phyloP scores from a whole-genome alignment of 2,113 vertebrate species.

The Triplophysa tibetana region DNA sequence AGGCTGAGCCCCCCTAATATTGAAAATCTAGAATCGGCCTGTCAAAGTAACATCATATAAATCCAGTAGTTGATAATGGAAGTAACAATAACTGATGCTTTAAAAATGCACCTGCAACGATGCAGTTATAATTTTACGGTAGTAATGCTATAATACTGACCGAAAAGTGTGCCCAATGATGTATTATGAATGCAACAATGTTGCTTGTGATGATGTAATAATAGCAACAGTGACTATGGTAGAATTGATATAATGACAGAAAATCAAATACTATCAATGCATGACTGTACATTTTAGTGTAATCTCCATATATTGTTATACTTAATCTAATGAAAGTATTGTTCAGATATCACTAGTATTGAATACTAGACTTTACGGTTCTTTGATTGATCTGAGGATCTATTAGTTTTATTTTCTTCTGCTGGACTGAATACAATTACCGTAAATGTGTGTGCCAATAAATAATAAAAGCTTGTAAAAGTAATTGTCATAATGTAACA shows the following conservation, averaged over 20 bases:
- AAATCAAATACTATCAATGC: neutral
- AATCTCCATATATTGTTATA: neutral
- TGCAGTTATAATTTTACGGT: neutral
- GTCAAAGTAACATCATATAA: neutral
- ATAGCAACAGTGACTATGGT: neutral
- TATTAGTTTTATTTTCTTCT: neutral
- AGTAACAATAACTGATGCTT: neutral
- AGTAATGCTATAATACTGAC: neutral
- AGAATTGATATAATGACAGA: neutral
- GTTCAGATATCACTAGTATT: neutral
- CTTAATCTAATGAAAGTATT: neutral
- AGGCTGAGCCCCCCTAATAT: no score
- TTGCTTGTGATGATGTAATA: neutral
- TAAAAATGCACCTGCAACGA: neutral
- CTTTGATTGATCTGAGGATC: no score
- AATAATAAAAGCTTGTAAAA: neutral
- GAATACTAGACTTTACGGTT: neutral
- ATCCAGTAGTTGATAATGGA: neutral
- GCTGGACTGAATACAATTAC: neutral
- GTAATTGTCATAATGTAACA: neutral
- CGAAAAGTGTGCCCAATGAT: no score
- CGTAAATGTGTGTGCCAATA: neutral
- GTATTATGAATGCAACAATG: slow-evolving; percentile 9
- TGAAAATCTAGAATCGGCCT: neutral
- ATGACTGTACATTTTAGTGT: neutral